These are phyloP conservation scores for Serripes groenlandicus DNA, from an alignment of 2,888 invertebrate genomes.

Conservation along the genomic window DNA sequence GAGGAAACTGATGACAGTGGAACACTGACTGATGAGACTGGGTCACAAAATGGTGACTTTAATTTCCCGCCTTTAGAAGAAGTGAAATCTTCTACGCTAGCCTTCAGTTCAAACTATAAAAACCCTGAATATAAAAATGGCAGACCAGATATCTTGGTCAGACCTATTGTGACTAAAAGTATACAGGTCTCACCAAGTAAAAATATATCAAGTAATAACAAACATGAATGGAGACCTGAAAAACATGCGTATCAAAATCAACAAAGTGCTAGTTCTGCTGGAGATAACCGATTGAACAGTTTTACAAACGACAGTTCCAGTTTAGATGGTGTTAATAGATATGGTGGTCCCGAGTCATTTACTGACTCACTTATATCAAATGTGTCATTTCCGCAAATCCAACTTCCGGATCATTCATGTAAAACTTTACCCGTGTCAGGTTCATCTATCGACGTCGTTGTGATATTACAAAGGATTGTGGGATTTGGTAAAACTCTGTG, in stretches of 20 bases:
- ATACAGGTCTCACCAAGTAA: constrained; percentile 18
- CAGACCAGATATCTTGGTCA: constrained; percentile 4
- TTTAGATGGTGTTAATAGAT: neutral
- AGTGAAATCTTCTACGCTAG: constrained; percentile 41
- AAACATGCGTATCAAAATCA: neutral
- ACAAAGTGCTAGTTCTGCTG: neutral
- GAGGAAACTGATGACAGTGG: constrained; percentile 57
- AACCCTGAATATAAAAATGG: constrained; percentile 38
- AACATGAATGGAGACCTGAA: neutral
- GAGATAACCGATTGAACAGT: neutral
- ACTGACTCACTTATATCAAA: constrained; percentile 53
- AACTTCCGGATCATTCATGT: constrained; percentile 1
- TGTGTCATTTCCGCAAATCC: constrained; percentile 48
- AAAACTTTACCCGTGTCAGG: constrained; percentile 75
- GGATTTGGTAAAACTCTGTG: constrained; percentile 71
- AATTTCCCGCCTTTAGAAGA: constrained; percentile 69
- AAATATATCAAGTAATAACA: neutral
- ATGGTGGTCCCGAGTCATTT: constrained; percentile 41
- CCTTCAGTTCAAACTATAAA: constrained; percentile 5
- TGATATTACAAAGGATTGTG: constrained; percentile 77
- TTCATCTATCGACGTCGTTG: constrained; percentile 76
- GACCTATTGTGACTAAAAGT: constrained; percentile 30
- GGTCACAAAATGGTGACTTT: constrained; percentile 55
- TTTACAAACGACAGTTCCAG: neutral
- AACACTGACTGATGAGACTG: constrained; percentile 64